phyloP scores from a whole-genome alignment of 2,113 vertebrate genomes.

The Alces alces region DNA sequence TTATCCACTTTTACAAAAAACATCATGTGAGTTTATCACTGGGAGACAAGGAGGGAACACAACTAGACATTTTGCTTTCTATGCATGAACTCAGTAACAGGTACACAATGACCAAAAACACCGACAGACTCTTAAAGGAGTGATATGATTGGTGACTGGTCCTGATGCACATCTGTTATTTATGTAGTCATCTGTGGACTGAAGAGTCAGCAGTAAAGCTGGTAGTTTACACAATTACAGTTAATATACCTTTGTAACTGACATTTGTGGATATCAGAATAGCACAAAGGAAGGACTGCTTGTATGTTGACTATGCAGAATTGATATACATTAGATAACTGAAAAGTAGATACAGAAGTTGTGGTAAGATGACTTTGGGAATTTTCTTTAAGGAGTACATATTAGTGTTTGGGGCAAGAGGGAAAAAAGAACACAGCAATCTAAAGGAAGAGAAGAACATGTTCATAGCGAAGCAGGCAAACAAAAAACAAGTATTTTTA shows the following conservation, averaged over 20 bases:
- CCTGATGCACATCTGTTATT: background rate
- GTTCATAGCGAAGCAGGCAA: background rate
- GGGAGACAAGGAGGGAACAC: background rate
- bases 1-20: background rate
- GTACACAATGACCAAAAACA: background rate
- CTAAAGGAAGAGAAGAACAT: background rate
- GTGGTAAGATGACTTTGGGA: background rate
- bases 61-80: background rate
- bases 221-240: background rate
- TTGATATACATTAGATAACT: background rate
- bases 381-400: constrained; percentile 14
- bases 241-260: background rate
- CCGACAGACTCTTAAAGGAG: background rate
- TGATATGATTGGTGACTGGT: background rate
- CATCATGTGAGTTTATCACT: background rate
- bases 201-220: background rate
- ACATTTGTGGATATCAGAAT: background rate
- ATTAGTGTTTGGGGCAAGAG: background rate
- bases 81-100: background rate
- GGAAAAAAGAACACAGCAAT: background rate
- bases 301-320: background rate
- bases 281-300: background rate
- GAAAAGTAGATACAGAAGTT: background rate
- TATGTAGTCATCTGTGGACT: background rate
- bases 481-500: background rate